Conservation (phyloP, 1,140 invertebrate genomes). For the Heterodera carotae region DNA sequence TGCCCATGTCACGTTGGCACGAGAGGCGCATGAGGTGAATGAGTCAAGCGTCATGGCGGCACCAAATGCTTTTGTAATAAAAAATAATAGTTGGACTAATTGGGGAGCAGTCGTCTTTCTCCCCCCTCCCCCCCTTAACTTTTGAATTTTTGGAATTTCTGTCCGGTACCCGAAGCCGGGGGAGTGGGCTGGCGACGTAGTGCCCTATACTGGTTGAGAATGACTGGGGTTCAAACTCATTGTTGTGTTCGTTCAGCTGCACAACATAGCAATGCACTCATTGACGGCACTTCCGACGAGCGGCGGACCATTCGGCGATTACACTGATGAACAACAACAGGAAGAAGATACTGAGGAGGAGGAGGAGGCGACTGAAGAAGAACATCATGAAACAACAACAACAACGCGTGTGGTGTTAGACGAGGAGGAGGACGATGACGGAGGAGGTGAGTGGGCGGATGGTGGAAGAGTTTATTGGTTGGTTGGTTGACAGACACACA, state of each 20-base stretch:
- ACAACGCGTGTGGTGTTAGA: conserved; percentile 50
- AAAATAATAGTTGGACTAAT: no score
- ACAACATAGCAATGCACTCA: neutral
- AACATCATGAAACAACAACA: conserved; percentile 55
- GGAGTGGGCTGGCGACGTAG: no score
- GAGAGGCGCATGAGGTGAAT: neutral
- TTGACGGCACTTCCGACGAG: neutral
- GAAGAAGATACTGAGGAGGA: neutral
- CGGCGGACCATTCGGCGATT: neutral
- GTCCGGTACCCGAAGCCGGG: no score
- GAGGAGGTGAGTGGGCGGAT: neutral
- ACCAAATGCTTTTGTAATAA: no score
- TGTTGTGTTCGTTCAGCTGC: neutral
- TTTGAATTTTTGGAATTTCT: no score
- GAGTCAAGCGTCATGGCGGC: no score
- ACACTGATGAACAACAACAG: conserved; percentile 5
- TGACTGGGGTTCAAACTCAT: neutral
- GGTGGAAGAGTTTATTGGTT: neutral
- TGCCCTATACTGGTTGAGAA: no score
- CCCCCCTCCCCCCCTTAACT: no score
- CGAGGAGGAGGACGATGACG: conserved; percentile 57
- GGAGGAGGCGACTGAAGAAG: neutral
- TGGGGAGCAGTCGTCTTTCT: no score
- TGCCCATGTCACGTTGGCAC: neutral
- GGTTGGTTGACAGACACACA: neutral